These are phyloP conservation scores for Cerceris ruficornis DNA, from an alignment of 2,888 invertebrate species.

Conservation along the genomic window DNA sequence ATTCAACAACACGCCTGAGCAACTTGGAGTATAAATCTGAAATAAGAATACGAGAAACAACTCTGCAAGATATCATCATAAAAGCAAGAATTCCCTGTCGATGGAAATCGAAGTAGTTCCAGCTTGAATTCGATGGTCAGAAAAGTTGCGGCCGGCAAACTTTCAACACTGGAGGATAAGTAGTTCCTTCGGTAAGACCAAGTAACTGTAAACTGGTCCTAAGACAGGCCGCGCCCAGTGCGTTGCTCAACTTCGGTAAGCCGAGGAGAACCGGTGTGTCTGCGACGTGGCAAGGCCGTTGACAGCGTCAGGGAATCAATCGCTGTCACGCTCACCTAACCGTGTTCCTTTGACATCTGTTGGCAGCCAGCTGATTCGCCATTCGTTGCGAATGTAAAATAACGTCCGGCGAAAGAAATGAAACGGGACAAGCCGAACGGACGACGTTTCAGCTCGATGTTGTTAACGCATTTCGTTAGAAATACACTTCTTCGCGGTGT, in stretches of 20 bases:
- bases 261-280: conserved; percentile 64
- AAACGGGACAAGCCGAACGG: conserved; percentile 1
- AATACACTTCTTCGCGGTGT: not conserved
- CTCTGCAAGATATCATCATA: no score
- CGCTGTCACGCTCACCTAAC: conserved; percentile 59
- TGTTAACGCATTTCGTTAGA: not conserved
- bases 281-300: conserved; percentile 62
- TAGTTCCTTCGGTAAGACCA: conserved; percentile 11
- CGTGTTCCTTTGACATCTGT: conserved; percentile 37
- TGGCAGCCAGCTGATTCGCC: conserved; percentile 59
- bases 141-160: conserved; percentile 4
- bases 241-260: conserved; percentile 63
- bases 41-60: no score
- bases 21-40: no score
- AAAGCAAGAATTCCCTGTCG: no score
- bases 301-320: conserved; percentile 56
- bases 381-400: conserved; percentile 7
- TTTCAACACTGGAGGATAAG: conserved; percentile 5
- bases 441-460: not conserved
- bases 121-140: no score
- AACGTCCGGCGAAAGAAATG: not conserved
- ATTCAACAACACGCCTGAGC: no score
- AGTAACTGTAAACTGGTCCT: conserved; percentile 66
- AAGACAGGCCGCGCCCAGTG: conserved; percentile 60
- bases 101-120: no score